These are phyloP conservation scores for Anableps anableps DNA, from an alignment of 2,797 vertebrate species.

Conservation along the genomic window DNA sequence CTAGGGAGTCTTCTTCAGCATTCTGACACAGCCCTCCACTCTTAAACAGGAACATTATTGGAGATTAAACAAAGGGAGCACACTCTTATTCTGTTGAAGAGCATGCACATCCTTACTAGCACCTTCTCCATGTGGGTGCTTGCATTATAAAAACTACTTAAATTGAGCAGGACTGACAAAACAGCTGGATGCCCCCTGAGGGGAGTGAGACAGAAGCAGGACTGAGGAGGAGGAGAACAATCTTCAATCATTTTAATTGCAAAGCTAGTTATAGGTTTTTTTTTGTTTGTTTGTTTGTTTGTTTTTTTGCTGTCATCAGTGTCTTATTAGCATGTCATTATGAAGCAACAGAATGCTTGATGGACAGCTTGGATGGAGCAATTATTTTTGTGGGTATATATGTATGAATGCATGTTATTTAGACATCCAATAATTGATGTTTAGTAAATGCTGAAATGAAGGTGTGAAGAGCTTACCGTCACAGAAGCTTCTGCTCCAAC, in stretches of 20 bases:
- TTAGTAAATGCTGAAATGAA: conserved; percentile 26
- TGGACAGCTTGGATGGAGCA: conserved; percentile 38
- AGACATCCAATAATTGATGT: conserved; percentile 29
- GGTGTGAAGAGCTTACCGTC: background rate
- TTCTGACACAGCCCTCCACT: conserved; percentile 31
- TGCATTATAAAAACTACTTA: conserved; percentile 41
- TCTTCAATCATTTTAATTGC: conserved; percentile 56
- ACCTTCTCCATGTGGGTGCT: conserved; percentile 32
- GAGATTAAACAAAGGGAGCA: conserved; percentile 50
- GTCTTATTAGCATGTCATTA: conserved; percentile 57
- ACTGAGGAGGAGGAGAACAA: conserved; percentile 25
- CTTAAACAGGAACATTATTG: conserved; percentile 44
- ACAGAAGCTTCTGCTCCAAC: background rate
- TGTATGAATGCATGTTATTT: conserved; percentile 9
- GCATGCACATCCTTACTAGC: conserved; percentile 17
- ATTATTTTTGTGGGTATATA: conserved; percentile 16
- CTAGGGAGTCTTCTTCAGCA: conserved; percentile 30
- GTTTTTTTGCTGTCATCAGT: conserved; percentile 38
- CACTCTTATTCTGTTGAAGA: conserved; percentile 4
- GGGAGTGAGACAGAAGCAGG: conserved; percentile 14
- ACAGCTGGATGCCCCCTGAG: conserved; percentile 4
- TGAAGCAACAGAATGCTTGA: conserved; percentile 43
- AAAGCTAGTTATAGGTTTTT: conserved; percentile 39
- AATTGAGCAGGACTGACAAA: conserved; percentile 45
- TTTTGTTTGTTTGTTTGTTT: conserved; percentile 17